Base-by-base conservation (phyloP, 2,797 vertebrate genomes). In the Anguilla marmorata region DNA sequence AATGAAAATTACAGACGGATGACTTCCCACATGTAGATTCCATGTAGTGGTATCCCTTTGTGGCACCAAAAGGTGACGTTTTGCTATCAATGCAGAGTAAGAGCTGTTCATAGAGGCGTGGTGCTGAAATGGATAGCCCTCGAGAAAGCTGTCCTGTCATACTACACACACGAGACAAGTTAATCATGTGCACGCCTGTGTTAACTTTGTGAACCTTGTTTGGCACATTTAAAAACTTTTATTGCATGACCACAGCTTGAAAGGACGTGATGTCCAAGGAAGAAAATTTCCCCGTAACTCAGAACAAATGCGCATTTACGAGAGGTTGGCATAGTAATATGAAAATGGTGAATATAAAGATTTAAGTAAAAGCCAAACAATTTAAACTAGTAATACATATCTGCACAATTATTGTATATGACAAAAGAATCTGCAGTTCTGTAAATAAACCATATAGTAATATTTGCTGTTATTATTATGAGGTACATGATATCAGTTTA, bases 91-190 rank as follows among this genome's bases (percentile, higher is more conserved):
- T 24, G 33, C 72, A 60, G 33, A 85, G 56, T 52, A 69, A 90
- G 93, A 91, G 91, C 94, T 95, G 93, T 94, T 93, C 94, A 89
- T 50, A 58, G 88, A 90, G 90, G 80, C 89, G 92, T 92, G 93
- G 95, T 94, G 92, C 95, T 95, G 94, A 94, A 91, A 90, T 8
- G 41, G 54, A 30, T 14, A 33, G 11, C 7, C 85, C 79, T 30
- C 16, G 52, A 69, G 24, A 45, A 80, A 88, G n/a, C 37, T 41
- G 45, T 45, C 33, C 74, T 45, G 74, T 45, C 74, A 79, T 41
- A 27, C 45, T 82, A 19, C 79, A 82, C 19, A 6, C 19, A 14
- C 45, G 79, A 50, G 41, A 7, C 41, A 16, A 30, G 69, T 41
- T n/a, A 41, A 41, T 50, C 84, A 24, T 19, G 50, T 58, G 21